phyloP scores from a whole-genome alignment of 2,113 vertebrate species.

The Corythornis madagascariensis region DNA sequence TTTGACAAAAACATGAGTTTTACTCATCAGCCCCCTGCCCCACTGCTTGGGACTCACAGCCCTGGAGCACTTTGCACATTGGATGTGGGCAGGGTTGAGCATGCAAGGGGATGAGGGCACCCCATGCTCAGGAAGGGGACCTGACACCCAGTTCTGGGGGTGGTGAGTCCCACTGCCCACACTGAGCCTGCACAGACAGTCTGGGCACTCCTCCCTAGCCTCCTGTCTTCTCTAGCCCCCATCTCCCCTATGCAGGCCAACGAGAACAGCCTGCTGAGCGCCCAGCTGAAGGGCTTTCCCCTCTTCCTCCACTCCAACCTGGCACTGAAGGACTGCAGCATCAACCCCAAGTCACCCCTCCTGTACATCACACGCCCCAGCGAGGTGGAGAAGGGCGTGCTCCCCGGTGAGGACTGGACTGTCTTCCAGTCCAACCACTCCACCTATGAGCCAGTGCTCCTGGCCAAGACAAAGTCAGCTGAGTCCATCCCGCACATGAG shows the following conservation, averaged over 20 bases:
- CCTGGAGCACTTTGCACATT: not conserved
- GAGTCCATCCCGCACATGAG: slow-evolving; percentile 90
- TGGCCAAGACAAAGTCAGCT: slow-evolving; percentile 92
- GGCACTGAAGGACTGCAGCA: slow-evolving; percentile 94
- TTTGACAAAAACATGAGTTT: not conserved
- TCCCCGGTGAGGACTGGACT: slow-evolving; percentile 96
- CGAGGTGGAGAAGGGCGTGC: slow-evolving; percentile 89
- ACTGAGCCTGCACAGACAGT: not conserved
- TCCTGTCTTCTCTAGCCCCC: not conserved
- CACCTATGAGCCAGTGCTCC: slow-evolving; percentile 91
- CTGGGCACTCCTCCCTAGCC: fast-evolving
- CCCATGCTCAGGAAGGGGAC: not conserved
- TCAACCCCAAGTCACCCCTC: slow-evolving; percentile 93
- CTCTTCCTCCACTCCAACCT: slow-evolving; percentile 96
- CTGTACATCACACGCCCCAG: slow-evolving; percentile 92
- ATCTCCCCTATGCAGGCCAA: slow-evolving; percentile 81
- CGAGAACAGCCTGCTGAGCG: slow-evolving; percentile 96
- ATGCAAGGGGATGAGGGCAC: not conserved
- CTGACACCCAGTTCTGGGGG: not conserved
- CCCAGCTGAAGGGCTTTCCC: slow-evolving; percentile 97
- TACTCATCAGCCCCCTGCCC: not conserved
- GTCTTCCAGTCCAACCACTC: slow-evolving; percentile 98
- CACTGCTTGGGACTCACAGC: not conserved
- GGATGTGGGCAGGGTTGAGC: not conserved
- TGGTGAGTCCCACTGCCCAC: not conserved